Evolutionary conservation across 2,888 invertebrate species (phyloP), one percentile per base, ranked within the genome.

Genomic region (Danaus chrysippus): DNA sequence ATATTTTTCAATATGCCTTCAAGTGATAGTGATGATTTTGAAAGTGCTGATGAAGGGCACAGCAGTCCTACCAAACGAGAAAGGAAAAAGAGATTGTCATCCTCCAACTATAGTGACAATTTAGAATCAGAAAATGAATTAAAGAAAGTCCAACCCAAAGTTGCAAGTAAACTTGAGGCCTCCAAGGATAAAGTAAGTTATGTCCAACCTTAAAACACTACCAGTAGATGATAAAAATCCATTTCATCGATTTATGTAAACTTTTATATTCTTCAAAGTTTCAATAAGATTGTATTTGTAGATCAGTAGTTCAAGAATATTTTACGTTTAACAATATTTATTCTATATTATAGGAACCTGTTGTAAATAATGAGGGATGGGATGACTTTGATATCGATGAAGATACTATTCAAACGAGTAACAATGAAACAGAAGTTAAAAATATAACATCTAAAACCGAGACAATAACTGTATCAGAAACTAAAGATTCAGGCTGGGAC

Each of bases 21-120:
- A 43, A 95, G 95, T 69, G 95, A 95, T 68, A 95, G 94, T 81
- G 95, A 95, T 73, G 93, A 92, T 76, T 95, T 95, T 77, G 94
- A 95, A 82, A 95, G 95, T 84, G 95, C 95, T 5, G 95, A 95
- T 73, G 95, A 95, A 75, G 94, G 94, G 42, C 84, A 85, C 15
- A 83, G 80, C 13, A 79, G 70, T 57, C 72, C 78, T 19, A 81
- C 82, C 53, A 87, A 81, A 71, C 84, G 82, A 61, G 86, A 82
- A 58, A 79, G 84, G 62, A 86, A 84, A 59, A 84, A 86, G 68
- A 78, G 86, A 46, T 71, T 82, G 58, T 88, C 85, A 10, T 87
- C 87, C 1, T 87, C 89, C 58, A 88, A 87, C 70, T 86, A 84
- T 66, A 87, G 87, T 72, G 87, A 87, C 71, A 83, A 77, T 53